Evolutionary conservation across 1,140 invertebrate genomes (phyloP).

Genomic region (Bombus waltoni): DNA sequence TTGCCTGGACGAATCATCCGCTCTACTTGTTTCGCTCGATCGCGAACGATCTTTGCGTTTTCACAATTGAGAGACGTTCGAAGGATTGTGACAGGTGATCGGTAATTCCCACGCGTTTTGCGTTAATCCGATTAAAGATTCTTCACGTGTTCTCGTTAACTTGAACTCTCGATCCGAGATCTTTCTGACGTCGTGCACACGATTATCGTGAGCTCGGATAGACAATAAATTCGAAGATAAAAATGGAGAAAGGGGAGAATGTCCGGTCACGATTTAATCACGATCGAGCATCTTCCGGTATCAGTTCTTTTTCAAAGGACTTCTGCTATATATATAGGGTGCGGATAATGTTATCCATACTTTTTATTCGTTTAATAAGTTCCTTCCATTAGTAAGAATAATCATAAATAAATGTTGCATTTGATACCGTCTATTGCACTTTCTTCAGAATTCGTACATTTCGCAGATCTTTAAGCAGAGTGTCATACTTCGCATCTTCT

Average conservation of each 20-base stretch:
- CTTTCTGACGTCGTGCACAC: not conserved
- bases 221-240: not conserved
- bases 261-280: not conserved
- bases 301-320: not conserved
- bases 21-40: not conserved
- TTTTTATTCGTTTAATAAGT: no score
- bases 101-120: not conserved
- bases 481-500: no score
- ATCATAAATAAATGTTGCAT: no score
- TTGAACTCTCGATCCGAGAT: not conserved
- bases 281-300: not conserved
- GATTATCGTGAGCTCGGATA: not conserved
- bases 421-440: no score
- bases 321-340: not conserved
- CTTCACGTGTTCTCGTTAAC: not conserved
- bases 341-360: not conserved
- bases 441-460: no score
- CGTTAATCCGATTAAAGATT: slow-evolving; percentile 6
- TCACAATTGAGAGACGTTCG: not conserved
- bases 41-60: not conserved
- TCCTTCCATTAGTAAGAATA: no score
- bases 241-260: not conserved
- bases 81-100: not conserved
- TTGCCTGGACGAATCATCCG: not conserved
- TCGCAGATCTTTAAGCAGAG: no score